These are phyloP conservation scores for Microtus oregoni DNA, from an alignment of 2,113 vertebrate species.

Conservation along the genomic window DNA sequence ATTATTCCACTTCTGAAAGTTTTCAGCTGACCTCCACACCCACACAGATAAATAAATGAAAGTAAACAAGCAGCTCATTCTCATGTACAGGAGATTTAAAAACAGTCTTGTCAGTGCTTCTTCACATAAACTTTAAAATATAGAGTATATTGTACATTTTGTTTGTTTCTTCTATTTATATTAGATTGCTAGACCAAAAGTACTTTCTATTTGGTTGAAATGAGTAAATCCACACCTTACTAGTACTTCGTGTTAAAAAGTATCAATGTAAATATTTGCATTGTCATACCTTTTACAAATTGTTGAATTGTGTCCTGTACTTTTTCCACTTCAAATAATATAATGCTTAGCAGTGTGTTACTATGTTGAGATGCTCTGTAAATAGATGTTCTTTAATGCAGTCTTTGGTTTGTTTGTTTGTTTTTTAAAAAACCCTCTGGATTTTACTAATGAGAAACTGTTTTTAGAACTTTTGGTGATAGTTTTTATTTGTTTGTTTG, in stretches of 20 bases:
- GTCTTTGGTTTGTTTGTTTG: neutral
- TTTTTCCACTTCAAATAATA: slow-evolving; percentile 19
- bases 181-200: neutral
- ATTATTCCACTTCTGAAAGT: neutral
- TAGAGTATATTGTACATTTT: neutral
- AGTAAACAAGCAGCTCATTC: neutral
- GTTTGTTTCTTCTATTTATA: neutral
- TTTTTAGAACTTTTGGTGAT: slow-evolving; percentile 30
- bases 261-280: neutral
- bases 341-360: slow-evolving; percentile 24
- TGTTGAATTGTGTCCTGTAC: neutral
- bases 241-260: slow-evolving; percentile 17
- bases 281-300: slow-evolving; percentile 33
- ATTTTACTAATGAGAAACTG: slow-evolving; percentile 34
- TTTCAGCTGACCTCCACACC: neutral
- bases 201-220: slow-evolving; percentile 11
- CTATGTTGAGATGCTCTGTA: neutral
- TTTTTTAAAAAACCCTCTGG: neutral
- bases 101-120: neutral
- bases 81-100: neutral
- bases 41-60: neutral
- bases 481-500: neutral
- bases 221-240: slow-evolving; percentile 21
- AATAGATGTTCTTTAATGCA: slow-evolving; percentile 35
- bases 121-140: neutral